Conservation (phyloP, 1,140 invertebrate genomes). For the Hycleus phaleratus region DNA sequence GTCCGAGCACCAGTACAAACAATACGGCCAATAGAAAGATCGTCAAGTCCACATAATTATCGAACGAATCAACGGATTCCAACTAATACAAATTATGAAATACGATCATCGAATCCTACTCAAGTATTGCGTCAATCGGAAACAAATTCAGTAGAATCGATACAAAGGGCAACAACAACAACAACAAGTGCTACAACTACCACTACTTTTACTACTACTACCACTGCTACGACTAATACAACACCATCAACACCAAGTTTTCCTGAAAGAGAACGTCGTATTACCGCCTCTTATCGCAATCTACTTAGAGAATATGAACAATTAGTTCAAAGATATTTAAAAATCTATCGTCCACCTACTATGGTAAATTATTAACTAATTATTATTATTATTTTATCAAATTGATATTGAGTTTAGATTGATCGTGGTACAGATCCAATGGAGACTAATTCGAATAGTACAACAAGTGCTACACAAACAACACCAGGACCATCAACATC, state of each 20-base stretch:
- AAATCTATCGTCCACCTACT: constrained; percentile 42
- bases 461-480: constrained; percentile 29
- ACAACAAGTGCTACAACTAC: too few species aligned
- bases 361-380: constrained; percentile 33
- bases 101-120: too few species aligned
- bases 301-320: constrained; percentile 46
- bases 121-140: too few species aligned
- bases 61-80: constrained; percentile 1
- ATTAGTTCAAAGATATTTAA: constrained; percentile 44
- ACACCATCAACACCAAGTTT: constrained; percentile 21
- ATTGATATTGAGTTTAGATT: constrained; percentile 40
- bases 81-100: too few species aligned
- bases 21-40: constrained; percentile 26
- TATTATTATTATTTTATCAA: background rate
- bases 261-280: constrained; percentile 39
- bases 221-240: background rate
- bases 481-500: too few species aligned
- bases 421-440: constrained; percentile 62
- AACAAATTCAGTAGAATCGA: too few species aligned
- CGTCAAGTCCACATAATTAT: constrained; percentile 24
- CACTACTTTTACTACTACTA: too few species aligned
- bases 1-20: constrained; percentile 42
- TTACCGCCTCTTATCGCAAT: constrained; percentile 42
- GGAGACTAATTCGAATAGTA: constrained; percentile 39
- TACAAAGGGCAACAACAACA: too few species aligned